Base-by-base conservation (phyloP, 2,113 vertebrate species). In the Plectropomus leopardus region DNA sequence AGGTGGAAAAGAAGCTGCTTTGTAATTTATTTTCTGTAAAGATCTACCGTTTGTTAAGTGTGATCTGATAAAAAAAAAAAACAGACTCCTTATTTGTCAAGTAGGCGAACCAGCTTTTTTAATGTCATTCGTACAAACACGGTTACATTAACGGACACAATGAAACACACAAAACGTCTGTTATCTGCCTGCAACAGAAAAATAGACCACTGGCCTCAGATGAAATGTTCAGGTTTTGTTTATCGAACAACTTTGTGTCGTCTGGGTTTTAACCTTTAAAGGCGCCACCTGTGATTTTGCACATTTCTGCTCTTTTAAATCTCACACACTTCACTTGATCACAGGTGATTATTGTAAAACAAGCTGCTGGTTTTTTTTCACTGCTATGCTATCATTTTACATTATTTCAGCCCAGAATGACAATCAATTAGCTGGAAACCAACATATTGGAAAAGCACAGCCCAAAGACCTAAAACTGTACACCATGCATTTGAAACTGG, bases 151-250 rank as follows among this genome's bases (percentile, higher is more conserved):
- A 80, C 4, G 7, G 47, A 82, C n/a, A 68, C 67, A 78, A 59
- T 16, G 9, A 58, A 32, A 58, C 55, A 73, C 34, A 70, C 65
- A 47, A 63, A 15, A 61, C 1, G 7, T 28, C 23, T 44, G 30
- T 72, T 76, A 47, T 57, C 5, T 34, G 73, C 55, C 63, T 44
- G 60, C 55, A 63, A 53, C 50, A 86, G 14, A 70, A 78, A 45
- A 69, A 34, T 36, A 70, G 5, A 74, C 34, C 47, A 80, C 78
- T 89, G 79, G 69, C 76, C 79, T 76, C 34, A 64, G 13, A 42
- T 16, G 0, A 58, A n/a, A 23, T 40, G 9, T 21, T 14, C 10
- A 54, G 28, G 15, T 51, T 10, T 11, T 36, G n/a, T 45, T 42
- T 26, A 53, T 23, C 1, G 7, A 7, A n/a, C 23, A 28, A 7